Conservation (phyloP, 2,113 vertebrate species). For the Phycodurus eques region DNA sequence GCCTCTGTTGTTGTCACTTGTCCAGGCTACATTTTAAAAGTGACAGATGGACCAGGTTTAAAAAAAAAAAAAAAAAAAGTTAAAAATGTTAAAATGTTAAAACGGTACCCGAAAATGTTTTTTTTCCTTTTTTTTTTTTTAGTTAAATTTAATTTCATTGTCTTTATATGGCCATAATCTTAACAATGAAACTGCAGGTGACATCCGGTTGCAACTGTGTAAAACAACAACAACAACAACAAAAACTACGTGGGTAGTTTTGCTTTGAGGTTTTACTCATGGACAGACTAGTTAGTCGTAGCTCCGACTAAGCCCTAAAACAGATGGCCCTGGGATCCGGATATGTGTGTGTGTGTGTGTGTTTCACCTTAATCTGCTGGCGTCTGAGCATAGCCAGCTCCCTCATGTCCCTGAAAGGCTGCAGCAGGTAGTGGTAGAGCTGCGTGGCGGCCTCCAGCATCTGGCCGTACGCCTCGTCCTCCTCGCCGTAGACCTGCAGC, state of each 20-base stretch:
- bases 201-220: neutral
- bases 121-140: too few species aligned
- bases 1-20: too few species aligned
- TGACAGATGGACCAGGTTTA: too few species aligned
- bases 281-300: slow-evolving; percentile 18
- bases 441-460: slow-evolving; percentile 92
- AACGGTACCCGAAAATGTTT: too few species aligned
- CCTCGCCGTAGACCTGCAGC: slow-evolving; percentile 88
- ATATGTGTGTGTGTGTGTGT: slow-evolving; percentile 23
- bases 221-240: neutral
- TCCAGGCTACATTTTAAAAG: too few species aligned
- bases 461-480: slow-evolving; percentile 86
- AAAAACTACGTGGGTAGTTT: neutral
- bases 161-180: neutral
- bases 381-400: slow-evolving; percentile 92
- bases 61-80: too few species aligned
- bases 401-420: slow-evolving; percentile 97
- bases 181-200: too few species aligned
- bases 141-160: neutral
- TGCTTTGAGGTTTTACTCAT: neutral
- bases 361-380: slow-evolving; percentile 95
- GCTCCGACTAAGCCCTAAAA: slow-evolving; percentile 33
- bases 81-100: too few species aligned
- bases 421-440: slow-evolving; percentile 94
- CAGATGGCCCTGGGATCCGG: slow-evolving; percentile 46